phyloP scores from a whole-genome alignment of 2,797 vertebrate species.

The Amniataba percoides region DNA sequence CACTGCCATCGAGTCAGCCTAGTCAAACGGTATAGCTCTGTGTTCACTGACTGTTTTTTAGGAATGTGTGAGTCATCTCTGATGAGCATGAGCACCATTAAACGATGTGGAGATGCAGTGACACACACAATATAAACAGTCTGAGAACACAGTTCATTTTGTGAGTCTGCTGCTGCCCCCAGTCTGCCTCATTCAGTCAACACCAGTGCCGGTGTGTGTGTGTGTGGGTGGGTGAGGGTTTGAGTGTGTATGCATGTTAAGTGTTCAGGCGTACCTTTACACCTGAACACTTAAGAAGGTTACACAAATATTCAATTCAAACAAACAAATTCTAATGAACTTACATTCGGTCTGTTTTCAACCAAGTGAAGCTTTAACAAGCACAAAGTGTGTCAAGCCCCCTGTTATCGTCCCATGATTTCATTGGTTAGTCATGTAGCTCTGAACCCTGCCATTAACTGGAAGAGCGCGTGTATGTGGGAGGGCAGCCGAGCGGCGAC shows the following conservation, averaged over 20 bases:
- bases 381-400: conserved; percentile 71
- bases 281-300: conserved; percentile 65
- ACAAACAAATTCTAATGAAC: conserved; percentile 75
- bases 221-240: conserved; percentile 7
- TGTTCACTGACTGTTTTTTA: background rate
- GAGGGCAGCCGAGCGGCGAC: conserved; percentile 67
- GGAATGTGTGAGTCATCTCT: background rate
- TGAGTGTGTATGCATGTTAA: conserved; percentile 51
- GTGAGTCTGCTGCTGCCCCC: conserved; percentile 1
- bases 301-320: conserved; percentile 71
- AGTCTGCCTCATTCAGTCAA: conserved; percentile 19
- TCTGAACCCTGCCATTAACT: conserved; percentile 63
- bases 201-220: background rate
- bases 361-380: conserved; percentile 50
- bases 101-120: too few species aligned
- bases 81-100: background rate
- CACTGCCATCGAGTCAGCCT: too few species aligned
- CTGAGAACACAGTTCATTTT: background rate
- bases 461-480: conserved; percentile 70
- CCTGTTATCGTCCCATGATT: conserved; percentile 66
- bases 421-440: conserved; percentile 70
- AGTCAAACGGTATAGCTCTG: background rate
- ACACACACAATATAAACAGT: background rate
- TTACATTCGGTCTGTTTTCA: conserved; percentile 61
- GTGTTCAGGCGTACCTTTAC: conserved; percentile 54